These are phyloP conservation scores for Megalopta genalis DNA, from an alignment of 1,140 invertebrate species.

Conservation along the genomic window DNA sequence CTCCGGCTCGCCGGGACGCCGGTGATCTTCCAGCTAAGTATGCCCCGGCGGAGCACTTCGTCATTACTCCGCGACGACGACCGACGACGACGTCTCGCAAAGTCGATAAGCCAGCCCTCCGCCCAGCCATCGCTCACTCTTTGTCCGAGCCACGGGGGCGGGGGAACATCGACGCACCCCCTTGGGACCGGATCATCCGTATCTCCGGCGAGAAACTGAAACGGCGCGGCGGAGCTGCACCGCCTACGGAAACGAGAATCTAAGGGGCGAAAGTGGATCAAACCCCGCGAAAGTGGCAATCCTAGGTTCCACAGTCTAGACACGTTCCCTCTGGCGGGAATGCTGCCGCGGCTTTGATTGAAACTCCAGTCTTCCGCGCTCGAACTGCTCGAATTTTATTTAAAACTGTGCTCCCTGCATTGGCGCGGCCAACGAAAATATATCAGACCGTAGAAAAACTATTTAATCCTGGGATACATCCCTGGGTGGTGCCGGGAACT, in stretches of 20 bases:
- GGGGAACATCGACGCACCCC: not conserved
- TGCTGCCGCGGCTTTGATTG: slow-evolving; percentile 33
- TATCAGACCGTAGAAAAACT: too few relatives aligned
- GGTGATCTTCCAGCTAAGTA: slow-evolving; percentile 14
- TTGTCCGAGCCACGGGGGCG: not conserved
- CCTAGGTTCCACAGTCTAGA: slow-evolving; percentile 32
- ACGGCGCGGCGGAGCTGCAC: not conserved
- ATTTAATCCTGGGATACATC: too few relatives aligned
- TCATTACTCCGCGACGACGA: slow-evolving; percentile 39
- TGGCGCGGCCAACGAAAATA: too few relatives aligned
- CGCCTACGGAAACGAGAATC: slow-evolving; percentile 12
- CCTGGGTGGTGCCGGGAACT: too few relatives aligned
- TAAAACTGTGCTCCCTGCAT: too few relatives aligned
- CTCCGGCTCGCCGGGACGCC: too few relatives aligned
- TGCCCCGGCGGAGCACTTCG: slow-evolving; percentile 29
- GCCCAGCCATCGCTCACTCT: not conserved
- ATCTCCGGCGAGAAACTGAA: not conserved
- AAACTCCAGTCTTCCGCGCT: slow-evolving; percentile 26
- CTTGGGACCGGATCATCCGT: not conserved
- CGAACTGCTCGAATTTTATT: too few relatives aligned
- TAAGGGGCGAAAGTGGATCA: slow-evolving; percentile 31
- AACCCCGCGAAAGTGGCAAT: slow-evolving; percentile 8
- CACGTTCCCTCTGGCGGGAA: slow-evolving; percentile 19
- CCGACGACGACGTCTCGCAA: slow-evolving; percentile 26
- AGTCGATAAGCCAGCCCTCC: slow-evolving; percentile 25